phyloP scores from a whole-genome alignment of 2,888 invertebrate species.

The Eulithis prunata region DNA sequence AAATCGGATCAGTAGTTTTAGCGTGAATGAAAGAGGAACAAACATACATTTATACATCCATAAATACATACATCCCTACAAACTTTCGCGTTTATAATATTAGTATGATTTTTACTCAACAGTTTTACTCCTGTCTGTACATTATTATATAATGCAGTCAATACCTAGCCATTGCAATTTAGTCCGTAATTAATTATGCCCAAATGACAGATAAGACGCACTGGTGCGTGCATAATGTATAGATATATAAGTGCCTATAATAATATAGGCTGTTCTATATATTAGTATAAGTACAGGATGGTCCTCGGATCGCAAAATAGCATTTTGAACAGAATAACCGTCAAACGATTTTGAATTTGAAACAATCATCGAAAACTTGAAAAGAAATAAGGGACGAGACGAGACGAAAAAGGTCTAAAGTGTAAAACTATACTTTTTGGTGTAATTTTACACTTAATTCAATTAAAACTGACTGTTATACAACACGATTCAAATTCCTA shows the following conservation, averaged over 20 bases:
- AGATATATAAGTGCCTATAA: slow-evolving; percentile 29
- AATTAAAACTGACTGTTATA: no score
- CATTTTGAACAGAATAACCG: not conserved
- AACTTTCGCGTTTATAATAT: no score
- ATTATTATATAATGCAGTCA: slow-evolving; percentile 3
- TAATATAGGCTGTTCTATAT: not conserved
- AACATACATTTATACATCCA: no score
- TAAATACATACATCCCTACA: no score
- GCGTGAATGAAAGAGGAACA: no score
- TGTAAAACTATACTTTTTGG: no score
- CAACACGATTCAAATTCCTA: no score
- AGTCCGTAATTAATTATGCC: slow-evolving; percentile 78
- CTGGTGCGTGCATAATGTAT: slow-evolving; percentile 52
- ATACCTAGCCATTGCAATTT: slow-evolving; percentile 55
- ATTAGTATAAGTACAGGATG: not conserved
- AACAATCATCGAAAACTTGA: not conserved
- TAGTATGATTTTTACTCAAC: no score
- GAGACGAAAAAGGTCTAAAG: no score
- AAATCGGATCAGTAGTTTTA: no score
- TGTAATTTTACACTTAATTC: no score
- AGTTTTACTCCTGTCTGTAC: slow-evolving; percentile 1
- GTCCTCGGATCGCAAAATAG: not conserved
- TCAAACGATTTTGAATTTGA: not conserved
- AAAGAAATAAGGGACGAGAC: no score
- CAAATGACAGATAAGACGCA: slow-evolving; percentile 80